Evolutionary conservation across 2,888 invertebrate species (phyloP).

Genomic region (Uropetala carovei): DNA sequence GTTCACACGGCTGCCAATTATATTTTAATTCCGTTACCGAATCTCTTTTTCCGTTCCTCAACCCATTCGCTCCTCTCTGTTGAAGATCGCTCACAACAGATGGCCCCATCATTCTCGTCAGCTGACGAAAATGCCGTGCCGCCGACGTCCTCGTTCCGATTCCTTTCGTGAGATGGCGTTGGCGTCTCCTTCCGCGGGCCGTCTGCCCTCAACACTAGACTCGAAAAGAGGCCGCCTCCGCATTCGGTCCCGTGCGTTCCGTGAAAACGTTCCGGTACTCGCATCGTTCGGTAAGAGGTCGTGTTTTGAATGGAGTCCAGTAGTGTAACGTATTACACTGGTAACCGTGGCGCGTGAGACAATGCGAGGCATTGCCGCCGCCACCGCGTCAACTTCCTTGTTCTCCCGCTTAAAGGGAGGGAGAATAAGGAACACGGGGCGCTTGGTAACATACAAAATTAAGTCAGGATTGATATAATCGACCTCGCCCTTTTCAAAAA

Average conservation of each 20-base stretch:
- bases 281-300: constrained; percentile 35
- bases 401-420: neutral
- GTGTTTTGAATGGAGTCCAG: constrained; percentile 53
- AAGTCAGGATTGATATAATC: too few relatives aligned
- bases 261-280: constrained; percentile 21
- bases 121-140: constrained; percentile 6
- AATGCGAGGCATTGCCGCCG: constrained; percentile 18
- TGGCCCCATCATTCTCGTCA: constrained; percentile 3
- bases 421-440: neutral
- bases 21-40: constrained; percentile 18
- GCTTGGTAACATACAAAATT: neutral
- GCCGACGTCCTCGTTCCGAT: neutral
- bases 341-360: constrained; percentile 40
- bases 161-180: neutral
- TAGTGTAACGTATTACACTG: constrained; percentile 39
- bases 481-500: too few relatives aligned
- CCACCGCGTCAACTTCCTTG: constrained; percentile 34
- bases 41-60: constrained; percentile 1
- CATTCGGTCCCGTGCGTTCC: constrained; percentile 35
- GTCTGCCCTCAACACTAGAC: neutral
- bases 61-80: neutral
- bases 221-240: constrained; percentile 9
- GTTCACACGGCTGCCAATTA: constrained; percentile 1
- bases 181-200: neutral
- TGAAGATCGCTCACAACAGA: neutral